Percentiles rank a stretch among this genome's conserved stretches.
Conservation (phyloP, 1,140 invertebrate genomes). For the Drosophila fuyamai region DNA sequence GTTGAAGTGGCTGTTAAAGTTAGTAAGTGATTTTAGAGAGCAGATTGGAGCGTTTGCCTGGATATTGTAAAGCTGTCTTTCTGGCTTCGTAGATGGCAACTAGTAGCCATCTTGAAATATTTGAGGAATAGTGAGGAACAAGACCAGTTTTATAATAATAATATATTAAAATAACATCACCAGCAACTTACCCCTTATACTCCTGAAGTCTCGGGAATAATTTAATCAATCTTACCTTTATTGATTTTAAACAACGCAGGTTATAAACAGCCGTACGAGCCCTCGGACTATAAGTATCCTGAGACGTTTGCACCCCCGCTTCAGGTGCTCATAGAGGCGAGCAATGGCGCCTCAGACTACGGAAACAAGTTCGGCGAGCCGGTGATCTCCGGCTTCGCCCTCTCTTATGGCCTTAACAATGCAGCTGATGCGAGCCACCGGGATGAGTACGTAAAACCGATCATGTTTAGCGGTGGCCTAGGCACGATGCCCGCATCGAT, state of each 20-base stretch:
- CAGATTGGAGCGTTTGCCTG: no score
- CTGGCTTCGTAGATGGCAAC: no score
- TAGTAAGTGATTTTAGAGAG: no score
- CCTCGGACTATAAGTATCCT: constrained; percentile 91
- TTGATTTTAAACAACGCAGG: constrained; percentile 52
- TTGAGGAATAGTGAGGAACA: no score
- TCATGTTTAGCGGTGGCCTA: constrained; percentile 99
- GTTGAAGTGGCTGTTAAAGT: no score
- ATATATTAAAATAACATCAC: no score
- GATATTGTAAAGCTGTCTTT: no score
- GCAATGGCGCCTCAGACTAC: constrained; percentile 99
- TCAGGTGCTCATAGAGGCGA: constrained; percentile 96
- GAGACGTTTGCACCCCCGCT: constrained; percentile 95
- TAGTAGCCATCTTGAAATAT: no score
- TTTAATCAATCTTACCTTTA: not conserved
- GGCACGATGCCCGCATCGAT: constrained; percentile 89
- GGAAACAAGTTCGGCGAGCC: constrained; percentile 99
- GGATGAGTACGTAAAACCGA: constrained; percentile 98
- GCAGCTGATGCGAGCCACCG: constrained; percentile 86
- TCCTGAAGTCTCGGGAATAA: no score
- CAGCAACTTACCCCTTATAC: no score
- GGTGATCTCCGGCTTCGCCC: constrained; percentile 94
- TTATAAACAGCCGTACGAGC: constrained; percentile 96
- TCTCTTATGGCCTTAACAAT: constrained; percentile 94
- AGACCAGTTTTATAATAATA: no score